phyloP scores from a whole-genome alignment of 1,140 invertebrate genomes.

The Pseudomyrmex pallidus region DNA sequence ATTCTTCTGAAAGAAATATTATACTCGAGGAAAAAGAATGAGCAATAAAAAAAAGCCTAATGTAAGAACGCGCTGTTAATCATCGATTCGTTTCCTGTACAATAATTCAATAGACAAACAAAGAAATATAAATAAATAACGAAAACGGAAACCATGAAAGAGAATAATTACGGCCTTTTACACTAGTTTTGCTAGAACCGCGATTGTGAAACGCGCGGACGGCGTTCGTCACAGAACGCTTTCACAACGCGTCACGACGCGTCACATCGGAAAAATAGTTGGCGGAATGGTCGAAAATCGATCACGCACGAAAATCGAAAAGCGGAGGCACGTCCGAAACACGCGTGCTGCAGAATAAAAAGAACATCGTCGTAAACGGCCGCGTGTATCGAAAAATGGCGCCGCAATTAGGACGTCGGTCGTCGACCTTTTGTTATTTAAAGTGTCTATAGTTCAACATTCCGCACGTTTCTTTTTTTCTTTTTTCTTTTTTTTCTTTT shows the following conservation, averaged over 20 bases:
- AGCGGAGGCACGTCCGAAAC: slow-evolving; percentile 50
- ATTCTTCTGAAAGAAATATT: too few species aligned
- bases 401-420: slow-evolving; percentile 64
- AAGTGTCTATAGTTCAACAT: slow-evolving; percentile 55
- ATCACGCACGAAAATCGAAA: slow-evolving; percentile 60
- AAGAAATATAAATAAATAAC: background rate
- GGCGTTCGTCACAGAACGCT: slow-evolving; percentile 7
- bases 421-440: slow-evolving; percentile 62
- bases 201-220: slow-evolving; percentile 23
- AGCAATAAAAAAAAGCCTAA: too few species aligned
- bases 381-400: slow-evolving; percentile 69
- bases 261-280: slow-evolving; percentile 46
- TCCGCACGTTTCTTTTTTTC: slow-evolving; percentile 10
- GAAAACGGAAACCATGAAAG: background rate
- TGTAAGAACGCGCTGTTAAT: background rate
- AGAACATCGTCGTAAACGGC: slow-evolving; percentile 51
- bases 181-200: background rate
- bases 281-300: slow-evolving; percentile 37
- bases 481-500: slow-evolving; percentile 30
- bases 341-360: slow-evolving; percentile 35
- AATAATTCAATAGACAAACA: slow-evolving; percentile 16
- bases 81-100: background rate
- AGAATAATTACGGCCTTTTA: slow-evolving; percentile 39
- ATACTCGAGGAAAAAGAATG: too few species aligned
- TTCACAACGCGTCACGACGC: slow-evolving; percentile 24